Conservation (phyloP, 2,888 invertebrate species). For the Buathra laborator region DNA sequence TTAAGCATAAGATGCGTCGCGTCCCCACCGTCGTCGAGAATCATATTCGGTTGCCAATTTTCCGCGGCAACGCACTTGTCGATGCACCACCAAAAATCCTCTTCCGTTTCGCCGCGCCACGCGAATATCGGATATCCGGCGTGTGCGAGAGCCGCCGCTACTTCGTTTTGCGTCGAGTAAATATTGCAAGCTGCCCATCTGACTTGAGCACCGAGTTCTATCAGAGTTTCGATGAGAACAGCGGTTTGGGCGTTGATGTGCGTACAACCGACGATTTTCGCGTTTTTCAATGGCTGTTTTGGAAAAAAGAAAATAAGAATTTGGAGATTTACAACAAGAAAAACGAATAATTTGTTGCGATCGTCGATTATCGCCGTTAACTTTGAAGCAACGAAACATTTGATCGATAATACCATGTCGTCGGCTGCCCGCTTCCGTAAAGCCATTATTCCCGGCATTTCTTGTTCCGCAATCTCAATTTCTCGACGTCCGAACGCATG, state of each 20-base stretch:
- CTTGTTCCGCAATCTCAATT: constrained; percentile 99
- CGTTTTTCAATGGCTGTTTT: constrained; percentile 93
- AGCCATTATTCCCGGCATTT: constrained; percentile 99
- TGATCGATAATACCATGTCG: constrained; percentile 88
- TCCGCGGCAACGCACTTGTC: constrained; percentile 97
- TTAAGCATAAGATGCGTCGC: constrained; percentile 98
- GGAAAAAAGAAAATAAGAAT: not conserved
- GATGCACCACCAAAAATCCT: constrained; percentile 99
- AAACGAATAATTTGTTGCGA: too few relatives aligned
- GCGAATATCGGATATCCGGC: constrained; percentile 96
- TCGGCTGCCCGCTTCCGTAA: constrained; percentile 95
- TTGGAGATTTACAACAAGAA: too few relatives aligned
- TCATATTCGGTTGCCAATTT: constrained; percentile 99
- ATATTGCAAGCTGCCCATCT: constrained; percentile 99
- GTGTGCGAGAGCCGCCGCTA: constrained; percentile 97
- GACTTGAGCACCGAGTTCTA: constrained; percentile 95
- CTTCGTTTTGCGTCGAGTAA: constrained; percentile 99
- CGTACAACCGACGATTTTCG: constrained; percentile 98
- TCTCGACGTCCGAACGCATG: constrained; percentile 97
- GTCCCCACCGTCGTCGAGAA: constrained; percentile 98
- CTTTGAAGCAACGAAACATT: not conserved
- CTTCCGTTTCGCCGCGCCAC: constrained; percentile 98
- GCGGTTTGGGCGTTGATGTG: constrained; percentile 99
- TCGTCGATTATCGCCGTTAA: too few relatives aligned
- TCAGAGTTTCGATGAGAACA: constrained; percentile 95